Evolutionary conservation across 2,797 vertebrate species (phyloP), one percentile per base, ranked within the genome.

Genomic region (Kryptopterus vitreolus): DNA sequence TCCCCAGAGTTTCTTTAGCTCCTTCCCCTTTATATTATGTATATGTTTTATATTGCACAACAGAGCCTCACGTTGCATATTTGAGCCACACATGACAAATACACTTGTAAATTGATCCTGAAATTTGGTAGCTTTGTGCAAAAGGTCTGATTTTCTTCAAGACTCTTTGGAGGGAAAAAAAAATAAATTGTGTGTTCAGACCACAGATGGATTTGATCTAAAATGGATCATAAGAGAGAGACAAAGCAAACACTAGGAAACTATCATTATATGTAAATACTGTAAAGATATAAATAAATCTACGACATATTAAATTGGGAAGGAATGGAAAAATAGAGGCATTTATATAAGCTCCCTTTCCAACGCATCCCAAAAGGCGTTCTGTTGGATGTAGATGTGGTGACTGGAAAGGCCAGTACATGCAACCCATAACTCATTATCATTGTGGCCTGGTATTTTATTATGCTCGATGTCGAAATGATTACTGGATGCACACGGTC

Each of bases 401-500:
- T 52, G 48, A 33, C 10, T 52, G 48, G 18, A 48, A 71, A 33
- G 48, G 68, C 18, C 48, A 71, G 16, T 29, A 50, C 68, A 50
- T 24, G 20, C 8, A 52, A 55, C 29, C 35, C 69, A 71, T 31
- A 53, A 35, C 20, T 55, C 43, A 50, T 43, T 15, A 66, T 50
- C 66, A 69, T 0, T 50, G n/a, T 69, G 66, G 4, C n/a, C 48
- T 50, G 43, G 15, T 24, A 50, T 43, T 66, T 65, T 22, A 65
- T 13, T 24, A 24, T 46, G 12, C 63, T 24, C 22, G 24, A 48
- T 69, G 24, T 2, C 35, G 38, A 46, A 63, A 46, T 16, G 38
- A 68, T 68, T 24, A 68, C n/a, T 69, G 43, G 66, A 48, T 69
- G 43, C 46, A 68, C 5, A 66, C 52, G 63, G 15, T 52, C 8